A percentile compares a stretch with the other conserved stretches of the same genome.
Conservation (phyloP, 2,113 vertebrate species). For the Spermophilus dauricus region DNA sequence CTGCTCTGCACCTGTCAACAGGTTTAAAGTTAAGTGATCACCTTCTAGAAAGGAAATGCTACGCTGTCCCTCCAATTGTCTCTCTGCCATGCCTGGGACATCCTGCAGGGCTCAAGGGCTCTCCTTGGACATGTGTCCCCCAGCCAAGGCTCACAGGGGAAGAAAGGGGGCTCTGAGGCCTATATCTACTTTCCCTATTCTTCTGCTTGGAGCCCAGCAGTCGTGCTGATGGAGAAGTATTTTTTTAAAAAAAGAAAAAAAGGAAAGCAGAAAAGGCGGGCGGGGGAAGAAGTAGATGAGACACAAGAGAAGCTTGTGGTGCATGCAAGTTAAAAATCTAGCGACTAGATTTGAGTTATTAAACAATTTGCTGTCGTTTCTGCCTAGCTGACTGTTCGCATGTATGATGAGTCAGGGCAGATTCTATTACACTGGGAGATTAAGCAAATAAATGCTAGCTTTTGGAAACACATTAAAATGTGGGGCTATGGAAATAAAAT, state of each 20-base stretch:
- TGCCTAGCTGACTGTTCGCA: constrained; percentile 86
- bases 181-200: not conserved
- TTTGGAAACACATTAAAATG: constrained; percentile 86
- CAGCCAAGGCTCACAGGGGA: not conserved
- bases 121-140: not conserved
- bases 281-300: not conserved
- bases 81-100: not conserved
- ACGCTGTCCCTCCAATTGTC: not conserved
- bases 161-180: rapidly evolving
- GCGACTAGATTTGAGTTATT: constrained; percentile 71
- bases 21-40: not conserved
- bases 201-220: not conserved
- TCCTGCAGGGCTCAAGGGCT: not conserved
- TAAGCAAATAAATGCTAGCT: constrained; percentile 87
- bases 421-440: constrained; percentile 87
- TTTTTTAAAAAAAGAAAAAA: not conserved
- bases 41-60: not conserved
- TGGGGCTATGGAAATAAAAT: constrained; percentile 89
- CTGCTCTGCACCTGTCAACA: not conserved
- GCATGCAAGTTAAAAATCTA: constrained; percentile 65
- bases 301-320: constrained; percentile 33
- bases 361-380: constrained; percentile 84
- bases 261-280: not conserved
- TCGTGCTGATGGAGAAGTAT: not conserved
- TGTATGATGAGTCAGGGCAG: constrained; percentile 85